phyloP scores from a whole-genome alignment of 2,888 invertebrate genomes.

The Nymphalis polychloros region DNA sequence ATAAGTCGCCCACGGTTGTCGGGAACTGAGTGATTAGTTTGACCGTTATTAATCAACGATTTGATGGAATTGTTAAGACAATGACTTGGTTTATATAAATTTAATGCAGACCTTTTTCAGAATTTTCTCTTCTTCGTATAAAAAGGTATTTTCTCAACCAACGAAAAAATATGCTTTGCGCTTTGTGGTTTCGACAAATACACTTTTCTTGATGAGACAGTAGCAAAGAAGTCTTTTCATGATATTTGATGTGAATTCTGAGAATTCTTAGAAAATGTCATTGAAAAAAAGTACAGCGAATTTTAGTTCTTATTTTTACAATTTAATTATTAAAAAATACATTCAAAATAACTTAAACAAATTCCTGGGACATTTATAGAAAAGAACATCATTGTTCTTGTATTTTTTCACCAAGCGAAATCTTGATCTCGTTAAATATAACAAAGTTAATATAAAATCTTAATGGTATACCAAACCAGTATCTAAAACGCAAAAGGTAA shows the following conservation, averaged over 20 bases:
- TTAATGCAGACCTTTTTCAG: neutral
- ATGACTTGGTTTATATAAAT: neutral
- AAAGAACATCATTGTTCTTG: neutral
- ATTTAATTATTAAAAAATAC: neutral
- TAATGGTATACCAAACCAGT: conserved; percentile 25
- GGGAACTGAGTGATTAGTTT: neutral
- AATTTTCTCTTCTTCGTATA: neutral
- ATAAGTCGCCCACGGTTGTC: conserved; percentile 10
- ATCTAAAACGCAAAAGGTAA: conserved; percentile 19
- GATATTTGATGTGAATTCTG: conserved; percentile 1
- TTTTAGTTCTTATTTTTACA: neutral
- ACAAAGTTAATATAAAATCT: conserved; percentile 27
- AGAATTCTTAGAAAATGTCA: neutral
- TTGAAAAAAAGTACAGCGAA: neutral
- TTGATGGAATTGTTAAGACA: neutral
- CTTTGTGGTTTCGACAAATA: conserved; percentile 9
- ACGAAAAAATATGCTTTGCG: conserved; percentile 2
- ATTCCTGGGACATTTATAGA: neutral
- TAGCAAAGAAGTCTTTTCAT: neutral
- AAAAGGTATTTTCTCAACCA: conserved; percentile 4
- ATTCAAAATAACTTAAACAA: too few species aligned
- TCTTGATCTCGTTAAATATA: conserved; percentile 21
- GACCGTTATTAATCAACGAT: neutral
- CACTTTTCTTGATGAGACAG: conserved; percentile 11
- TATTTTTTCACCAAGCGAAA: conserved; percentile 7